phyloP scores from a whole-genome alignment of 2,797 vertebrate genomes.

The Emys orbicularis region DNA sequence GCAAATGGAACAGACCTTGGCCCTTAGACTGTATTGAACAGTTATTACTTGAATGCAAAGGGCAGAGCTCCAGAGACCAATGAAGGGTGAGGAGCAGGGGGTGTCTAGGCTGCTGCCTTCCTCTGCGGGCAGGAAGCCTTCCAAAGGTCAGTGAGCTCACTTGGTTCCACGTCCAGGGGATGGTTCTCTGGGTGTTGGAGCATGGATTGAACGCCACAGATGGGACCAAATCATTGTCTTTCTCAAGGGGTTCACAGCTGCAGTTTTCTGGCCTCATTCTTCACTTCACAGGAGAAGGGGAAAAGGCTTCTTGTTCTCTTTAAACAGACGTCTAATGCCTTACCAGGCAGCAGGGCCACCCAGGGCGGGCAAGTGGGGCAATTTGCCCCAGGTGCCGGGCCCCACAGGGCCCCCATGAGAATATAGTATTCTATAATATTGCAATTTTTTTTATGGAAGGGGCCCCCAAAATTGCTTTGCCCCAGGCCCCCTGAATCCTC shows the following conservation, averaged over 20 bases:
- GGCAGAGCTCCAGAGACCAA: neutral
- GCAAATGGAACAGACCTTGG: neutral
- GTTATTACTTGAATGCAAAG: neutral
- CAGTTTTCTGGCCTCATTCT: conserved; percentile 23
- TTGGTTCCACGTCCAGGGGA: neutral
- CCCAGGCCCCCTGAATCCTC: too few species aligned
- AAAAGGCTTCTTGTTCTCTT: conserved; percentile 31
- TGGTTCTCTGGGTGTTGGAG: accelerated
- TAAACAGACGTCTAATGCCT: neutral
- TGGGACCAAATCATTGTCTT: neutral
- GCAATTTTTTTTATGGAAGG: too few species aligned
- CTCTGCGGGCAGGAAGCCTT: neutral
- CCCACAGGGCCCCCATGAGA: too few species aligned
- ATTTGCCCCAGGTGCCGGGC: too few species aligned
- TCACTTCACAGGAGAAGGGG: conserved; percentile 10
- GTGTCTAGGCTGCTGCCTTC: neutral
- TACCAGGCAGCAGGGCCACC: neutral
- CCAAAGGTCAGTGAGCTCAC: conserved; percentile 23
- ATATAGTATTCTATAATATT: too few species aligned
- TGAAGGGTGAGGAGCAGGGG: neutral
- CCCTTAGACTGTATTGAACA: accelerated
- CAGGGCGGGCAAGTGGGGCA: too few species aligned
- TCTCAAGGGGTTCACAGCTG: conserved; percentile 30
- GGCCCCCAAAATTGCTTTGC: too few species aligned
- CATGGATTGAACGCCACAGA: conserved; percentile 28